Evolutionary conservation across 2,113 vertebrate species (phyloP), one percentile per base, ranked within the genome.

Genomic region (Brienomyrus longianalis): DNA sequence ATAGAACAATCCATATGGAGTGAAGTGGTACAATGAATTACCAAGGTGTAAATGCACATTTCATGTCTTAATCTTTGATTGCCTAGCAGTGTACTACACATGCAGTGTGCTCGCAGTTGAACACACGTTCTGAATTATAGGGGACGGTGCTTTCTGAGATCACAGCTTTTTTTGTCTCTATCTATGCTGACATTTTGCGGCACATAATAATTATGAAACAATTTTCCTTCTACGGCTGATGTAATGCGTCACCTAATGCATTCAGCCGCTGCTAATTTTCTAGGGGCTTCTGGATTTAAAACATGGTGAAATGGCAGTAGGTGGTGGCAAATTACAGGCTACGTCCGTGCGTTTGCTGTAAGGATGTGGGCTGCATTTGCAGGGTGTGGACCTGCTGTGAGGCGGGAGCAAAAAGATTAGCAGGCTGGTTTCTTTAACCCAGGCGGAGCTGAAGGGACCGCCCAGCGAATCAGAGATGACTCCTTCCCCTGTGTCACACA

Each of bases 121-220:
- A 19, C 13, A 80, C 35, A 84, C 62, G n/a, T 10, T 31, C n/a
- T 31, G 62, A 70, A 70, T 70, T 70, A 70, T 10, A 31, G 62
- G 3, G 51, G 51, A 11, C 70, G n/a, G 43, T 84, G 39, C 83
- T 48, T 47, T 84, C 35, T 48, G 17, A n/a, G 83, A 48, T 10
- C 21, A n/a, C 11, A 8, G 6, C 19, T 47, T 35, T 31, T 87
- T 87, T 87, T 35, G 31, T n/a, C 13, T 87, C 48, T 54, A n/a
- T 48, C 50, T 21, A 39, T 19, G n/a, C 50, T 54, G 51, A 87
- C 84, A 87, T 87, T 52, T 87, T 52, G 15, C 27, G 5, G 48
- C 50, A 87, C 85, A 87, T 86, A 35, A 54, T 86, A 51, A 54
- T 87, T 54, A 54, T 54, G 50, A 87, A 54, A 56, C 85, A 43